Evolutionary conservation across 2,888 invertebrate genomes (phyloP).

Genomic region (Gryllus longicercus): DNA sequence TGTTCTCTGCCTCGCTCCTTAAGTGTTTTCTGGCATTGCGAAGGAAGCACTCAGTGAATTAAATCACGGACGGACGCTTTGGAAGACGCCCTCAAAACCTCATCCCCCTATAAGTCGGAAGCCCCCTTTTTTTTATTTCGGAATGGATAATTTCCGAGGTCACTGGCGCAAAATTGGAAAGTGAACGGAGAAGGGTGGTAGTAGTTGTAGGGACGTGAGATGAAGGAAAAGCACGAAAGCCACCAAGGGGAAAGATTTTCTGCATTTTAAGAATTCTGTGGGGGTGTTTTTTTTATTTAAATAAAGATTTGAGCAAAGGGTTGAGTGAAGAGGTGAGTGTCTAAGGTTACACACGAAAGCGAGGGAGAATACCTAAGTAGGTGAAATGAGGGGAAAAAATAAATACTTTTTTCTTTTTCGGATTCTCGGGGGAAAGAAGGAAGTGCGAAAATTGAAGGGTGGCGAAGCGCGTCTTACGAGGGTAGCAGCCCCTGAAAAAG

Average conservation of each 20-base stretch:
- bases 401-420: neutral
- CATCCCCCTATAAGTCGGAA: neutral
- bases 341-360: neutral
- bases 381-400: neutral
- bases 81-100: neutral
- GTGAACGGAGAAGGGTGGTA: neutral
- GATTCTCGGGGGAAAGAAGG: neutral
- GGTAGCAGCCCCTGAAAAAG: neutral
- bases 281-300: conserved; percentile 9
- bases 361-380: conserved; percentile 17
- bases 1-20: too few relatives aligned
- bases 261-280: neutral
- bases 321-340: neutral
- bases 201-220: neutral
- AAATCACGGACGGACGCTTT: neutral
- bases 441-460: conserved; percentile 17
- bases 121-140: neutral
- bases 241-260: neutral
- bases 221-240: neutral
- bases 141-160: neutral
- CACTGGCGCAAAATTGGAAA: conserved; percentile 17
- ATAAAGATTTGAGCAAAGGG: neutral
- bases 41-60: neutral
- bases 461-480: neutral
- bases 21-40: too few relatives aligned